Base-by-base conservation (phyloP, 2,113 vertebrate species). In the Phrynosoma platyrhinos region DNA sequence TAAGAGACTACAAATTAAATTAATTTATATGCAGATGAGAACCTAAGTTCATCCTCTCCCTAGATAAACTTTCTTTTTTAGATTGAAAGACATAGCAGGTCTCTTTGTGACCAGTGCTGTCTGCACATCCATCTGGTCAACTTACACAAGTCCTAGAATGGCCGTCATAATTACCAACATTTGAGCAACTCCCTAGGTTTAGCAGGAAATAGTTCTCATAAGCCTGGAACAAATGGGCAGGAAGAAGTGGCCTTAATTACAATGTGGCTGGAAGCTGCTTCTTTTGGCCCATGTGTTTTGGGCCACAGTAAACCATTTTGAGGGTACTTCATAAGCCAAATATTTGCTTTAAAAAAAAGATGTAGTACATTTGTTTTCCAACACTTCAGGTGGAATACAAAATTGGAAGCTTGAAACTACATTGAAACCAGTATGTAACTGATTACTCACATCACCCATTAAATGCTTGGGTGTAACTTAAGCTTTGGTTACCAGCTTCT, bases 401-500 rank as follows among this genome's bases (percentile, higher is more conserved):
- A 40, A 68, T 21, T 10, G 18, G 23, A 52, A 64, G 16, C n/a
- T 4, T 83, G 75, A 83, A 53, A n/a, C 72, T 21, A 40, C 12
- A 69, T 30, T 53, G 4, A 68, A 9, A 13, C 30, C 16, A 40
- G 30, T 25, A 78, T 13, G 30, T 74, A 82, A 9, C 25, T 64
- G 53, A 32, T 88, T 25, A 27, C 18, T 68, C 69, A 25, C 13
- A 83, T 52, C 74, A 21, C 0, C 0, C 53, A 76, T 52, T 1
- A 88, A 74, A 87, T 23, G 32, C 53, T 78, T 86, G 53, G 27
- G 75, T 83, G 84, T 91, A 87, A 87, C 42, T 94, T 55, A 47
- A 32, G 55, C 9, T 85, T 21, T 47, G 79, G 62, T 58, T 58
- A 58, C 55, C 55, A 58, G 55, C 80, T 76, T 88, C 87, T 83